phyloP scores from a whole-genome alignment of 2,888 invertebrate species.

The Mycalesis mineus region DNA sequence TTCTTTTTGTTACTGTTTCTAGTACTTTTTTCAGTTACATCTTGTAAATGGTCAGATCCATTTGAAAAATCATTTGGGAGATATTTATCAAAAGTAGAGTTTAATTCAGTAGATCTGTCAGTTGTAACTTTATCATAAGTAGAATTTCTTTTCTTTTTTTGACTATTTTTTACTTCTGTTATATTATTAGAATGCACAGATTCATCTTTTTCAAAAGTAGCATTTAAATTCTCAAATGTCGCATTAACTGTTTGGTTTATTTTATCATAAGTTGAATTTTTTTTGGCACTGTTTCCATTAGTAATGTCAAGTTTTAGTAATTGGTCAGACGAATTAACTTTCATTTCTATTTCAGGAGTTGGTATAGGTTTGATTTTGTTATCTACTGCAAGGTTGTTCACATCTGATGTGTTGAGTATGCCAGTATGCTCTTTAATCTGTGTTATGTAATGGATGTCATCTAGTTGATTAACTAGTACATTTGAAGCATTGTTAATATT shows the following conservation, averaged over 20 bases:
- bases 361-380: neutral
- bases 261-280: slow-evolving; percentile 20
- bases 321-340: neutral
- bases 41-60: neutral
- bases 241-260: neutral
- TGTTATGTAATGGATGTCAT: neutral
- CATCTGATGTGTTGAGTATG: neutral
- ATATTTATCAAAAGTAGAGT: slow-evolving; percentile 34
- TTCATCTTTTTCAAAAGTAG: slow-evolving; percentile 26
- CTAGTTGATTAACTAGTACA: neutral
- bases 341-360: slow-evolving; percentile 6
- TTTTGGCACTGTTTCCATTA: neutral
- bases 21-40: neutral
- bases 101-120: neutral
- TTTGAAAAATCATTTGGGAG: neutral
- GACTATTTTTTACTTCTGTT: slow-evolving; percentile 1
- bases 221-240: slow-evolving; percentile 21
- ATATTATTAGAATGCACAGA: slow-evolving; percentile 3
- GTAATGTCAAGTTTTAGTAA: neutral
- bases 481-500: neutral
- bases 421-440: neutral
- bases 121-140: neutral
- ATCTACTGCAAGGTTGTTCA: neutral
- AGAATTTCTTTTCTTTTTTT: slow-evolving; percentile 11
- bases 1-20: neutral